Conservation (phyloP, 35 echinoderm and acorn worm genomes). For the Hemicentrotus pulcherrimus region DNA sequence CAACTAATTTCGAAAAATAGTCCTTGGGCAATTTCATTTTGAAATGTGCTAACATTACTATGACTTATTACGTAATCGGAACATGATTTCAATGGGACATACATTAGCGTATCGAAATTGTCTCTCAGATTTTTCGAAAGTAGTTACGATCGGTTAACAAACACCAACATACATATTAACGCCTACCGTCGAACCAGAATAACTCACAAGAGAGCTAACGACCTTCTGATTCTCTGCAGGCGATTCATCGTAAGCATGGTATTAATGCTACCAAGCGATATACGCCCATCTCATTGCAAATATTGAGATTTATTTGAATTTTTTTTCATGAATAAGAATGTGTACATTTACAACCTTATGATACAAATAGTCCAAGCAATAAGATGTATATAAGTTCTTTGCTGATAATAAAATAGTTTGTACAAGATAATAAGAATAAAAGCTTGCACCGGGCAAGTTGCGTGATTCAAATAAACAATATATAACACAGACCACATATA, state of each 20-base stretch:
- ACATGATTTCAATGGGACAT: too few species aligned
- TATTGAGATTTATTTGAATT: neutral
- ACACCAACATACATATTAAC: neutral
- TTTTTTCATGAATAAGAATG: neutral
- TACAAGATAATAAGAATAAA: neutral
- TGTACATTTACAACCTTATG: neutral
- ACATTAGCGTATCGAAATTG: too few species aligned
- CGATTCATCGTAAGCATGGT: neutral
- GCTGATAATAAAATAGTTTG: neutral
- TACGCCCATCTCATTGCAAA: neutral
- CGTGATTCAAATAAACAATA: neutral
- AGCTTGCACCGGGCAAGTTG: conserved; percentile 15
- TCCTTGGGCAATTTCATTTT: too few species aligned
- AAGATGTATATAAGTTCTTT: conserved; percentile 14
- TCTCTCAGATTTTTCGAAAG: too few species aligned
- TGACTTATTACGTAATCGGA: too few species aligned
- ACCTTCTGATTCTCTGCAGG: neutral
- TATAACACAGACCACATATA: neutral
- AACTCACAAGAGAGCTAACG: too few species aligned
- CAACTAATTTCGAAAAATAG: too few species aligned
- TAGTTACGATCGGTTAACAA: too few species aligned
- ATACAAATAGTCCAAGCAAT: conserved; percentile 1
- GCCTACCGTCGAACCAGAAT: neutral
- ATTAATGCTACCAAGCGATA: neutral
- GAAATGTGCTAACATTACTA: too few species aligned